These are phyloP conservation scores for Tipula lateralis DNA, from an alignment of 2,888 invertebrate genomes.

Conservation along the genomic window DNA sequence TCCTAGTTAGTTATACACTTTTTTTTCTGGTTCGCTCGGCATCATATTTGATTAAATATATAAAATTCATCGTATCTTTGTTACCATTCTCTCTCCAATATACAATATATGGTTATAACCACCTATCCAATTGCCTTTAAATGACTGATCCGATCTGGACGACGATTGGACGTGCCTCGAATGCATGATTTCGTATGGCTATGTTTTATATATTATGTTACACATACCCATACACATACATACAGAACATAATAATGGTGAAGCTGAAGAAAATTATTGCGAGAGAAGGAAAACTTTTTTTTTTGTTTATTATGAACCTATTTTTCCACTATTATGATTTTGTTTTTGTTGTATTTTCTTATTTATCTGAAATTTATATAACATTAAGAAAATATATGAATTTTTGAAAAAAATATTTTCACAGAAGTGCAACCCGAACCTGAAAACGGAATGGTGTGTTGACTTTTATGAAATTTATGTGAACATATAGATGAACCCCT, in stretches of 20 bases:
- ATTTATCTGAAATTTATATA: not conserved
- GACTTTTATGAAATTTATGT: no score
- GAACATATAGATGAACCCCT: no score
- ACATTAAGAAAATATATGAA: not conserved
- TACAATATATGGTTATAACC: not conserved
- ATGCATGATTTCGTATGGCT: not conserved
- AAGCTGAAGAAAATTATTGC: not conserved
- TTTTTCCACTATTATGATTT: not conserved
- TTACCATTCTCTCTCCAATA: not conserved
- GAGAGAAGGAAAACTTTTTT: not conserved
- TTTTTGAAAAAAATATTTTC: not conserved
- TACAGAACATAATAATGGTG: not conserved
- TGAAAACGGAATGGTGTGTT: no score
- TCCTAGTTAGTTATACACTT: not conserved
- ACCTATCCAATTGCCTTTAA: conserved; percentile 11
- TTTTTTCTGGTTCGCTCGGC: not conserved
- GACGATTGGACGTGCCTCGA: not conserved
- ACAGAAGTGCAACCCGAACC: not conserved
- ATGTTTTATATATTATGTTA: not conserved
- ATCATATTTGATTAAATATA: conserved; percentile 19
- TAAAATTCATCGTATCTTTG: not conserved
- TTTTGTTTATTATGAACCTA: not conserved
- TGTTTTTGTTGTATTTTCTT: not conserved
- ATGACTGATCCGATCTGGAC: conserved; percentile 20
- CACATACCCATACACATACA: not conserved